A percentile compares a stretch with the other conserved stretches of the same genome.
phyloP scores from a whole-genome alignment of 2,113 vertebrate species.

The Protobothrops flavoviridis region DNA sequence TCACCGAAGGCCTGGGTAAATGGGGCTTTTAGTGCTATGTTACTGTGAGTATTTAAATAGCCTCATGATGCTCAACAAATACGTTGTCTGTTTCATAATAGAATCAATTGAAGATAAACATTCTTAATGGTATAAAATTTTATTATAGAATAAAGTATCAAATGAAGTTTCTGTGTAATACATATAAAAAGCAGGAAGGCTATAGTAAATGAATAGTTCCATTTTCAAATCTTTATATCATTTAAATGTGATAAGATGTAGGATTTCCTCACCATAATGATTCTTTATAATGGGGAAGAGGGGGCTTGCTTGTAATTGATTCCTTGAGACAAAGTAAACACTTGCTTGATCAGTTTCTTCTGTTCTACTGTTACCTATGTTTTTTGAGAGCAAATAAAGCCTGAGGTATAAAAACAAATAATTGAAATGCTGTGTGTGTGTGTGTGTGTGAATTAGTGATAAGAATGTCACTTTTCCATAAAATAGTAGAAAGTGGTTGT shows the following conservation, averaged over 20 bases:
- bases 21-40: background rate
- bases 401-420: constrained; percentile 22
- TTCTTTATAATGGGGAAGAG: background rate
- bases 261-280: accelerated
- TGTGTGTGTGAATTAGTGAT: constrained; percentile 17
- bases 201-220: background rate
- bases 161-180: background rate
- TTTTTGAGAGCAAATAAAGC: background rate
- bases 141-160: background rate
- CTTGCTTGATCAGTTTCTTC: background rate
- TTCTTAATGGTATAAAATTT: background rate
- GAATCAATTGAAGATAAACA: background rate
- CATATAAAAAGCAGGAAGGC: background rate
- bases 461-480: background rate
- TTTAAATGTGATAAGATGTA: background rate
- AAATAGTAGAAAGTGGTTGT: background rate
- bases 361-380: background rate
- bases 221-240: background rate
- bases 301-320: background rate
- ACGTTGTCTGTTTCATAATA: background rate
- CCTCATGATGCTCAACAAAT: background rate
- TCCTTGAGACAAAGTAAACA: background rate
- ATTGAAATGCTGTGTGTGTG: background rate
- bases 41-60: background rate
- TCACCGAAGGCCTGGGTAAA: background rate